Conservation (phyloP, 2,888 invertebrate species). For the Germaria angustata region DNA sequence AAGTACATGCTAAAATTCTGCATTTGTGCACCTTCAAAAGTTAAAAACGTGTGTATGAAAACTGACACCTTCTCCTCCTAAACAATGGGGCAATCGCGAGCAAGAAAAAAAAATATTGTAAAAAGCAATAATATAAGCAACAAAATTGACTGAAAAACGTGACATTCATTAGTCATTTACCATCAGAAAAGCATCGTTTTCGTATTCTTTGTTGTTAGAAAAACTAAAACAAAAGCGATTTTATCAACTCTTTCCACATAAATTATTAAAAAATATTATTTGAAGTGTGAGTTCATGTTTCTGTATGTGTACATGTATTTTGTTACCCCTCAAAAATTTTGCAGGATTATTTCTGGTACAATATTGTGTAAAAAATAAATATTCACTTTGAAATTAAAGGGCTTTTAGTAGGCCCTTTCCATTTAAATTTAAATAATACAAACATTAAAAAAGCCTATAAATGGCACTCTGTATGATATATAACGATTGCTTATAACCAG, state of each 20-base stretch:
- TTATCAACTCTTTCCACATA: slow-evolving; percentile 13
- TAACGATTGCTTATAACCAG: too few species aligned
- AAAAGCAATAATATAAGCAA: slow-evolving; percentile 21
- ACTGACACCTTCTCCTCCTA: neutral
- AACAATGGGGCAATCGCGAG: slow-evolving; percentile 44
- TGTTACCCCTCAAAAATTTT: too few species aligned
- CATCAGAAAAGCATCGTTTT: neutral
- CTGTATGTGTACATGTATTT: neutral
- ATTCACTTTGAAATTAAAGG: too few species aligned
- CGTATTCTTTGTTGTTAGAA: neutral
- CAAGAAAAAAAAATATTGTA: neutral
- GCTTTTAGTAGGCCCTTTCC: too few species aligned
- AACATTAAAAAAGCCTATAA: too few species aligned
- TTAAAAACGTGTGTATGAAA: slow-evolving; percentile 54
- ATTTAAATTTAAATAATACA: too few species aligned
- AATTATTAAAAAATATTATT: neutral
- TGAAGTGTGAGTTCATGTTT: neutral
- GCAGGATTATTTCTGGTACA: too few species aligned
- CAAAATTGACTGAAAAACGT: slow-evolving; percentile 56
- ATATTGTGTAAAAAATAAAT: too few species aligned
- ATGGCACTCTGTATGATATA: too few species aligned
- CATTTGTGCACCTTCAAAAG: slow-evolving; percentile 31
- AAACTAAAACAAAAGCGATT: neutral
- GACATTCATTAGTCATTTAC: slow-evolving; percentile 38
- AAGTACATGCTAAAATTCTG: neutral